phyloP scores from a whole-genome alignment of 2,113 vertebrate genomes.

The Hypocryptadius cinnamomeus region DNA sequence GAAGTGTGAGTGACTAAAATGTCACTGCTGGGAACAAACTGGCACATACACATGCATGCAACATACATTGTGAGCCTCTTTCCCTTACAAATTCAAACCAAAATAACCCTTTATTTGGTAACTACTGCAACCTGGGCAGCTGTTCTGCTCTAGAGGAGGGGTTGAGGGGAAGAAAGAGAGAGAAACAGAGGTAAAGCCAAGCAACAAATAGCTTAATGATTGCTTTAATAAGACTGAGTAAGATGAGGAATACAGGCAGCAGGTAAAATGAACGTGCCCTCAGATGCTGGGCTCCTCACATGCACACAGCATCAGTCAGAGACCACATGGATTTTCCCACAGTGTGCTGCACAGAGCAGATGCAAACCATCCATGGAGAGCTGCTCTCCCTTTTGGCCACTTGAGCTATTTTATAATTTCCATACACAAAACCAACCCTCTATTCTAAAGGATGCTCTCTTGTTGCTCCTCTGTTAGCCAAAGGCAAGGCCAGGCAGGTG shows the following conservation, averaged over 20 bases:
- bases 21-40: background rate
- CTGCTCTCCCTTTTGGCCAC: background rate
- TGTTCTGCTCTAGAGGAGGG: background rate
- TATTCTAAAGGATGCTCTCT: background rate
- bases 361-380: background rate
- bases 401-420: background rate
- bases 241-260: background rate
- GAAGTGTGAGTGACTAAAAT: background rate
- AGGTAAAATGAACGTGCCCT: background rate
- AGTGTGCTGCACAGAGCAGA: rapidly evolving
- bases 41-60: background rate
- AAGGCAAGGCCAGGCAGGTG: background rate
- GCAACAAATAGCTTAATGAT: background rate
- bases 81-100: background rate
- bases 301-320: background rate
- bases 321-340: background rate
- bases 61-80: background rate
- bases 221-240: background rate
- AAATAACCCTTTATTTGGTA: background rate
- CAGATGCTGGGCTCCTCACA: background rate
- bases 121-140: background rate
- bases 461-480: background rate
- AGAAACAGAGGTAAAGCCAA: background rate
- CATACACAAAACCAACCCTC: background rate
- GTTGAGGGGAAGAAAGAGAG: background rate